These are phyloP conservation scores for Elachura formosa DNA, from an alignment of 2,113 vertebrate species.

Conservation along the genomic window DNA sequence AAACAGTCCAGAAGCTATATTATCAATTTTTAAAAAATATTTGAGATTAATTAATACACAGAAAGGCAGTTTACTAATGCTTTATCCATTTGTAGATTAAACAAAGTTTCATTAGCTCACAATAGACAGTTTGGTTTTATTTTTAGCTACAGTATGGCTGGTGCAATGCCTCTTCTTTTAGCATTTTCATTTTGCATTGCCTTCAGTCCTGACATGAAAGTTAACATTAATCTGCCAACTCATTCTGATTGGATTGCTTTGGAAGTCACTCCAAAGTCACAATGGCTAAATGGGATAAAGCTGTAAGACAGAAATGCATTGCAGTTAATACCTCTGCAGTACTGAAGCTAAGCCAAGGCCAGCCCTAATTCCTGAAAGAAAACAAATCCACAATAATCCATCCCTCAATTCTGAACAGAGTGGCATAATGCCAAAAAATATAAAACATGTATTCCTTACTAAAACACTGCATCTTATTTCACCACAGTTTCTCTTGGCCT, in stretches of 20 bases:
- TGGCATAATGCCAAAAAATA: constrained; percentile 63
- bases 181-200: constrained; percentile 63
- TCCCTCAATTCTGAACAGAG: constrained; percentile 77
- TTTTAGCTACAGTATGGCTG: background rate
- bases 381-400: constrained; percentile 84
- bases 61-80: background rate
- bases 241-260: constrained; percentile 78
- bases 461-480: constrained; percentile 36
- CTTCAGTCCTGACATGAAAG: constrained; percentile 72
- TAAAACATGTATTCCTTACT: constrained; percentile 47
- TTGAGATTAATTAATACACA: background rate
- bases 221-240: constrained; percentile 76
- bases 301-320: constrained; percentile 75
- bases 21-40: background rate
- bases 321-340: constrained; percentile 78
- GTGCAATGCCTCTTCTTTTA: constrained; percentile 33
- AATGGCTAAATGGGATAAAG: constrained; percentile 71
- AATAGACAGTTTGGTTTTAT: background rate
- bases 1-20: background rate
- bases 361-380: constrained; percentile 84
- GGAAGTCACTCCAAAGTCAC: constrained; percentile 81
- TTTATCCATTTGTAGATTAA: constrained; percentile 24
- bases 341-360: constrained; percentile 79
- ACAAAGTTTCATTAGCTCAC: constrained; percentile 4
- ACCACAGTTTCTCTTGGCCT: constrained; percentile 30